Percentiles rank a stretch among this genome's conserved stretches.
phyloP scores from a whole-genome alignment of 64 coral and sea anemone species.

The Platygyra sinensis region DNA sequence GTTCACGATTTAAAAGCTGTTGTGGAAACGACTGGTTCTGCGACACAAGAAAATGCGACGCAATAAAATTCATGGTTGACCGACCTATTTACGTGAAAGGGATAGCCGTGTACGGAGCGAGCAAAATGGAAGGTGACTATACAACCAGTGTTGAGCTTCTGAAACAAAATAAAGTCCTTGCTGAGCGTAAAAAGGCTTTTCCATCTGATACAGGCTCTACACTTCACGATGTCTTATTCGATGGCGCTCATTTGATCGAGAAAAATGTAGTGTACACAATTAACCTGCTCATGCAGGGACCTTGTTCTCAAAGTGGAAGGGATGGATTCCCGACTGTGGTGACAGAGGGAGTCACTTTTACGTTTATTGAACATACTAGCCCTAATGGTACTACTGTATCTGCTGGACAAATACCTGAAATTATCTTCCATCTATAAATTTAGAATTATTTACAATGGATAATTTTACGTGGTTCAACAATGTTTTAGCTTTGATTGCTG shows the following conservation, averaged over 20 bases:
- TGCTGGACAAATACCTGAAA: slow-evolving; percentile 87
- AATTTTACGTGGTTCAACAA: too few relatives aligned
- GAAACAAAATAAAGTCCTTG: slow-evolving; percentile 62
- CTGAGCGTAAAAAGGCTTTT: slow-evolving; percentile 71
- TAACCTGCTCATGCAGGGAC: slow-evolving; percentile 71
- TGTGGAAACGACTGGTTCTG: slow-evolving; percentile 95
- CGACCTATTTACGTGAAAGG: slow-evolving; percentile 66
- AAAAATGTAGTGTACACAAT: slow-evolving; percentile 79
- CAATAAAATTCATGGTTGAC: slow-evolving; percentile 83
- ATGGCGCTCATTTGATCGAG: slow-evolving; percentile 54
- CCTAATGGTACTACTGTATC: slow-evolving; percentile 78
- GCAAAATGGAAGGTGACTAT: slow-evolving; percentile 77
- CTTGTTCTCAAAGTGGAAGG: slow-evolving; percentile 81
- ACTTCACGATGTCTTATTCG: slow-evolving; percentile 79
- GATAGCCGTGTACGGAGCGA: slow-evolving; percentile 77
- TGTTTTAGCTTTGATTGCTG: too few relatives aligned
- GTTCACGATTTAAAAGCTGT: slow-evolving; percentile 84
- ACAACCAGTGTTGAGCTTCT: slow-evolving; percentile 51
- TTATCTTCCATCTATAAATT: slow-evolving; percentile 73
- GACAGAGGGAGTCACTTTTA: slow-evolving; percentile 63
- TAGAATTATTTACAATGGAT: background rate
- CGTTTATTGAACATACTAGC: slow-evolving; percentile 81
- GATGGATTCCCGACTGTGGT: slow-evolving; percentile 62
- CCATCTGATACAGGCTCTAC: slow-evolving; percentile 59
- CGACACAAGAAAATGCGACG: slow-evolving; percentile 87